A percentile compares a stretch with the other conserved stretches of the same genome.
These are phyloP conservation scores for Brevimyrus niger DNA, from an alignment of 2,113 vertebrate genomes.

Conservation along the genomic window DNA sequence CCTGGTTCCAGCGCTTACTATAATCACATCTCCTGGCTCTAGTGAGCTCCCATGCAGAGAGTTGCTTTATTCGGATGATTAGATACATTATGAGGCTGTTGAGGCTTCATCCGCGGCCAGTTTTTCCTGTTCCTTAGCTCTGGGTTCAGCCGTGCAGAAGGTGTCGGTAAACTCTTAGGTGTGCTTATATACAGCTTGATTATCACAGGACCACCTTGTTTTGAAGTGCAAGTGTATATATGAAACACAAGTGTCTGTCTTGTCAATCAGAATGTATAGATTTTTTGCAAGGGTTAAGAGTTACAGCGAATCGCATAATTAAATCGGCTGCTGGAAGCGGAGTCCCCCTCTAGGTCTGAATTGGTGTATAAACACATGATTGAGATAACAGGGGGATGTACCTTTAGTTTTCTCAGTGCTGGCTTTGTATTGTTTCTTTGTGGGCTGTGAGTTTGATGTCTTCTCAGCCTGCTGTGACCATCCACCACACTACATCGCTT, in stretches of 20 bases:
- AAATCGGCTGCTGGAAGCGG: not conserved
- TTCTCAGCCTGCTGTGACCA: not conserved
- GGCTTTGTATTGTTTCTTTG: not conserved
- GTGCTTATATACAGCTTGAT: not conserved
- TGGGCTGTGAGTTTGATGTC: not conserved
- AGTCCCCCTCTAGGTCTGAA: not conserved
- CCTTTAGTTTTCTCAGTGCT: not conserved
- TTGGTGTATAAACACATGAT: not conserved
- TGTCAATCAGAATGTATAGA: not conserved
- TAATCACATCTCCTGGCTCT: not conserved
- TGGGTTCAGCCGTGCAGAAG: not conserved
- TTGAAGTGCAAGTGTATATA: not conserved
- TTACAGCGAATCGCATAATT: not conserved
- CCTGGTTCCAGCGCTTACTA: not conserved
- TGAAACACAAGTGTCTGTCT: not conserved
- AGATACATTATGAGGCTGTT: not conserved
- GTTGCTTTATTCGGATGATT: not conserved
- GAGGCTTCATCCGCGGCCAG: not conserved
- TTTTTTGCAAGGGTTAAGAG: not conserved
- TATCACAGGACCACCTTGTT: not conserved
- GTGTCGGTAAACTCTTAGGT: not conserved
- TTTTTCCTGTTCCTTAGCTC: not conserved
- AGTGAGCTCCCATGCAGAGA: not conserved
- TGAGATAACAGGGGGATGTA: not conserved
- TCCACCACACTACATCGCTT: rapidly evolving